phyloP scores from a whole-genome alignment of 2,888 invertebrate genomes.

The Synanthedon myopaeformis region DNA sequence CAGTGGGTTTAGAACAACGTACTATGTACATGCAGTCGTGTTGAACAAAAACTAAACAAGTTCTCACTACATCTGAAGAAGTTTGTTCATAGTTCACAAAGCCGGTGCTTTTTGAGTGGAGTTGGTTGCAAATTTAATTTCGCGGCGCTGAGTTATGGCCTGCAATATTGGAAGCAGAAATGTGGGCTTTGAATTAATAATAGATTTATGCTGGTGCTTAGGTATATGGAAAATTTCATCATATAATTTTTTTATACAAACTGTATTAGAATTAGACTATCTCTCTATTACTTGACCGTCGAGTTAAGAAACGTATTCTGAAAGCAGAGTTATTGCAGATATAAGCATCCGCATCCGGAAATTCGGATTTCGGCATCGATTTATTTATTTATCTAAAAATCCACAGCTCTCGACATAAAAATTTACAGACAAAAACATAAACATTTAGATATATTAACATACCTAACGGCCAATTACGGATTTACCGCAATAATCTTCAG shows the following conservation, averaged over 20 bases:
- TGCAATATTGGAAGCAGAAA: slow-evolving; percentile 16
- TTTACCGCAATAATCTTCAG: too few relatives aligned
- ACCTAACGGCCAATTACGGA: too few relatives aligned
- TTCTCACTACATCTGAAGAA: slow-evolving; percentile 1
- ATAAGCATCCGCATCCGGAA: too few relatives aligned
- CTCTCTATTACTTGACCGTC: too few relatives aligned
- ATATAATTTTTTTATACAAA: neutral
- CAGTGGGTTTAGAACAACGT: neutral
- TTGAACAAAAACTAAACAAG: neutral
- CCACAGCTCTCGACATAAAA: too few relatives aligned
- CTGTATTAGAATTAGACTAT: too few relatives aligned
- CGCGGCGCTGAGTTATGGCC: slow-evolving; percentile 18
- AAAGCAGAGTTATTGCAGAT: too few relatives aligned
- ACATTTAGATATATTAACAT: too few relatives aligned
- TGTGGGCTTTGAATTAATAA: slow-evolving; percentile 5
- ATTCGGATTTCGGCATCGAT: too few relatives aligned
- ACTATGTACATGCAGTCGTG: neutral
- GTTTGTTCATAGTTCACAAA: slow-evolving; percentile 1
- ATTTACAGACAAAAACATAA: too few relatives aligned
- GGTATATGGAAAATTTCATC: neutral
- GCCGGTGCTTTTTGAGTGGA: slow-evolving; percentile 15
- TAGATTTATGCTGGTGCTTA: neutral
- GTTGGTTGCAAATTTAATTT: slow-evolving; percentile 26
- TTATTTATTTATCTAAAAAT: too few relatives aligned
- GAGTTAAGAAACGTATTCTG: too few relatives aligned